These are phyloP conservation scores for Tethya wilhelma DNA, from an alignment of 37 sponge, comb jelly and placozoan species.

Conservation along the genomic window DNA sequence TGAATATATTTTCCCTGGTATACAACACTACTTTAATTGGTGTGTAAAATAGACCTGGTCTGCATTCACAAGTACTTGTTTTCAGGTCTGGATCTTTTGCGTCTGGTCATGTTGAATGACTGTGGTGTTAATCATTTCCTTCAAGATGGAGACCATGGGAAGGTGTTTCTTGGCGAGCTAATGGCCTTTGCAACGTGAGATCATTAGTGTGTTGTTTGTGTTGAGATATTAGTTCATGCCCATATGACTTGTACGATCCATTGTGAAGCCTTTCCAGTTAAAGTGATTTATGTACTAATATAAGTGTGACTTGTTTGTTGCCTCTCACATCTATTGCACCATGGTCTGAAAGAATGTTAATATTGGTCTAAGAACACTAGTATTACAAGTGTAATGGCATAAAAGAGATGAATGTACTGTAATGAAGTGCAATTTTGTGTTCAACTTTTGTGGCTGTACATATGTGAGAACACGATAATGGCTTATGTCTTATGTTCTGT, in stretches of 20 bases:
- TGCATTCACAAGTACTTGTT: not conserved
- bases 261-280: no score
- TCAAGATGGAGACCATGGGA: slow-evolving; percentile 9
- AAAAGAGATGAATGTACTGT: no score
- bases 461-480: not conserved
- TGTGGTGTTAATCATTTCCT: slow-evolving; percentile 27
- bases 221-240: no score
- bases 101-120: slow-evolving; percentile 30
- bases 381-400: no score
- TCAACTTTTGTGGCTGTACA: not conserved
- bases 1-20: slow-evolving; percentile 52
- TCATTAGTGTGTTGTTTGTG: not conserved
- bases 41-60: not conserved
- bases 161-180: slow-evolving; percentile 15
- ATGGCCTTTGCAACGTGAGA: slow-evolving; percentile 34
- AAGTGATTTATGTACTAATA: no score
- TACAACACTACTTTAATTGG: not conserved
- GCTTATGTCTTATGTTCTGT: no score
- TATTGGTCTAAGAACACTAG: no score
- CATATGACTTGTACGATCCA: no score
- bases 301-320: no score
- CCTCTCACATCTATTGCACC: no score
- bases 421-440: not conserved
- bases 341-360: no score
- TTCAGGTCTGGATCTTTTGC: slow-evolving; percentile 56